Evolutionary conservation across 2,797 vertebrate genomes (phyloP).

Genomic region (Pogonophryne albipinna): DNA sequence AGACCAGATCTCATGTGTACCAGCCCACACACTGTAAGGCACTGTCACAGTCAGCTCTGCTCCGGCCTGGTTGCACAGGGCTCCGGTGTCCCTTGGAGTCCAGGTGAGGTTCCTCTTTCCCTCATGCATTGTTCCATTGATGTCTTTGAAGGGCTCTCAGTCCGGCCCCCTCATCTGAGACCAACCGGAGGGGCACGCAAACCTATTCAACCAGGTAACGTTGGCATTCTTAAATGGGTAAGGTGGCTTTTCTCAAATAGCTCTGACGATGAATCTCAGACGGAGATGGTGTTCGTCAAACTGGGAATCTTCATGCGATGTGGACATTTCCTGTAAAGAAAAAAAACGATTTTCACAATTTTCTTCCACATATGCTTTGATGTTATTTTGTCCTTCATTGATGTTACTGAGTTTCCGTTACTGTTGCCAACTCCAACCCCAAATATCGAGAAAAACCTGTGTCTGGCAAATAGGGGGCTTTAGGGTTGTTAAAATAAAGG

Average conservation of each 20-base stretch:
- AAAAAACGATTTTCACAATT: background rate
- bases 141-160: conserved; percentile 4
- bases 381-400: background rate
- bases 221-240: background rate
- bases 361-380: background rate
- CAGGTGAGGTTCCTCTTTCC: background rate
- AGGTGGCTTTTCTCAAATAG: background rate
- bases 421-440: background rate
- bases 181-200: background rate
- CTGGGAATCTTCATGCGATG: background rate
- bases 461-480: background rate
- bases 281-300: too few species aligned
- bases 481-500: background rate
- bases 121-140: background rate
- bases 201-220: background rate
- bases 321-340: background rate
- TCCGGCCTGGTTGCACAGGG: background rate
- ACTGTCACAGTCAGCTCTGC: too few species aligned
- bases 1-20: too few species aligned
- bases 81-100: background rate
- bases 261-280: too few species aligned
- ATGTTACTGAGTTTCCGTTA: background rate
- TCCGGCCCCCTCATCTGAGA: background rate
- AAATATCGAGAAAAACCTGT: background rate
- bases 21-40: too few species aligned